Evolutionary conservation across 2,113 vertebrate genomes (phyloP).

Genomic region (Solea solea): DNA sequence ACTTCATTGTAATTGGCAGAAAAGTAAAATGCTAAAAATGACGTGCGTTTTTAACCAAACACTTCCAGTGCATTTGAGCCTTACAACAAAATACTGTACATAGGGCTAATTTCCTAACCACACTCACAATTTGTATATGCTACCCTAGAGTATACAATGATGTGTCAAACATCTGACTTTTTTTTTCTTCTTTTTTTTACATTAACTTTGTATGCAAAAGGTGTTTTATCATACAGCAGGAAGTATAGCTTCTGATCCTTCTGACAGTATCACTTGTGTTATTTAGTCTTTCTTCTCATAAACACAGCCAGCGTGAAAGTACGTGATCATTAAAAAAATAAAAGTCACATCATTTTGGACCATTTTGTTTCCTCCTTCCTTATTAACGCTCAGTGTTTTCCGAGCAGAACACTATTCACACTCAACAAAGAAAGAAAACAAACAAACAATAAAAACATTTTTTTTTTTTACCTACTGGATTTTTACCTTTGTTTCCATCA

Average conservation of each 20-base stretch:
- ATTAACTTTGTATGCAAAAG: constrained; percentile 43
- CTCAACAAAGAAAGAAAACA: constrained; percentile 21
- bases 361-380: constrained; percentile 36
- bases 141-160: constrained; percentile 37
- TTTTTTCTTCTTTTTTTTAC: constrained; percentile 47
- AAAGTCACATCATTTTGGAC: constrained; percentile 61
- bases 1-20: background rate
- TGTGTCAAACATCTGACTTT: constrained; percentile 28
- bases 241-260: constrained; percentile 59
- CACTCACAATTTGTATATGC: constrained; percentile 55
- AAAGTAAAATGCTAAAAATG: background rate
- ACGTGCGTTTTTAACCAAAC: constrained; percentile 11
- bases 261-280: constrained; percentile 15
- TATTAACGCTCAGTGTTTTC: constrained; percentile 3
- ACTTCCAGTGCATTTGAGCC: constrained; percentile 69
- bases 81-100: constrained; percentile 55
- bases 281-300: constrained; percentile 18
- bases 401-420: constrained; percentile 18
- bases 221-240: constrained; percentile 38
- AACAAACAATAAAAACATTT: constrained; percentile 22
- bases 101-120: constrained; percentile 35
- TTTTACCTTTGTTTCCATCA: background rate
- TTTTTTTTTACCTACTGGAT: constrained; percentile 27
- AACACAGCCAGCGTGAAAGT: constrained; percentile 13
- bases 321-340: constrained; percentile 50